Evolutionary conservation across 2,888 invertebrate species (phyloP), one percentile per base, ranked within the genome.

Genomic region (Morpho achilles): DNA sequence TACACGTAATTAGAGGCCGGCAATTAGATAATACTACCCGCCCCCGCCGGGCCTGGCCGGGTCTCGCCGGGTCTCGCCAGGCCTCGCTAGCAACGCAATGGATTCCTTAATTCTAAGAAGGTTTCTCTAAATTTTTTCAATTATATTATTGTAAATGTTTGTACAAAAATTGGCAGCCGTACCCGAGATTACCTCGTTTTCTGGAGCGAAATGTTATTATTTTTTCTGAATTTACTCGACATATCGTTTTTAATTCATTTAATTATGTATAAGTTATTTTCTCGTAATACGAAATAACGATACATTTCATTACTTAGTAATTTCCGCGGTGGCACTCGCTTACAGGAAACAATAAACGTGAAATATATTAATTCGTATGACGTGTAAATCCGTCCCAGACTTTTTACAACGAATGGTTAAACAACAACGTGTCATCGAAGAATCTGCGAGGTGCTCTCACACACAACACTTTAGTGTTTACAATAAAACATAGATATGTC

Each of bases 61-160:
- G 16, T 1, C 16, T 16, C 1, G 16, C 16, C 16, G 16, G 16
- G 16, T 16, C 16, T 16, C 16, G 16, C 16, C 16, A 16, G 16
- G 16, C 1, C 16, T 16, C 16, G 16, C 16, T 1, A 16, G 16
- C 16, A 16, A 16, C 16, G 16, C 16, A 16, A 16, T 16, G 16
- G 16, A 16, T 16, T 46, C 50, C 46, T 59, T 54, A 52, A 60
- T 55, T 58, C 49, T 32, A 22, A 55, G 50, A 61, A 53, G 55
- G 49, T 53, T 43, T 48, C 44, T 40, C 46, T 55, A 49, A 59
- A 46, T 52, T 58, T 59, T 61, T 58, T 52, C 23, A 41, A 40
- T 52, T 46, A 45, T 50, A 45, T 50, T 56, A 55, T 61, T 10
- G 46, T 46, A 46, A 53, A 53, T 53, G 46, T 53, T 53, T 46